Conservation (phyloP, 2,888 invertebrate genomes). For the Eristalis pertinax region DNA sequence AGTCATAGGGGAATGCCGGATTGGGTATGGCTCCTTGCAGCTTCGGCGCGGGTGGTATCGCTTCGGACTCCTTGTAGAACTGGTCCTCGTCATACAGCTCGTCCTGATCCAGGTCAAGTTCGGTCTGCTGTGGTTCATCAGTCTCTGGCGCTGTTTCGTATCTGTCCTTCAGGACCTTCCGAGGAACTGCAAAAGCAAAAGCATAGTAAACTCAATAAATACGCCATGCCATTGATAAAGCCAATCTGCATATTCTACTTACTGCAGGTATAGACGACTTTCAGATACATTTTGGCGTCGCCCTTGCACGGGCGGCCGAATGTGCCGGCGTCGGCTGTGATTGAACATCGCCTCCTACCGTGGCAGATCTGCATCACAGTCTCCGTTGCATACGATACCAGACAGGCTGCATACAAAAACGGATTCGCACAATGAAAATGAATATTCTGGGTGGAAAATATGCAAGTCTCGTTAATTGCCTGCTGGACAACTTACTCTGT, state of each 20-base stretch:
- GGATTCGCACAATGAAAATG: conserved; percentile 29
- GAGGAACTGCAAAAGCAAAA: conserved; percentile 85
- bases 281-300: conserved; percentile 91
- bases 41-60: conserved; percentile 83
- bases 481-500: conserved; percentile 75
- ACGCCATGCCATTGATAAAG: background rate
- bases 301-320: conserved; percentile 91
- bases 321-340: conserved; percentile 90
- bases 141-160: conserved; percentile 90
- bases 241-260: conserved; percentile 81
- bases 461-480: conserved; percentile 41
- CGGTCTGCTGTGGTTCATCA: conserved; percentile 86
- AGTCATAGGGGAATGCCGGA: conserved; percentile 76
- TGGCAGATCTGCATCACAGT: conserved; percentile 94
- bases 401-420: conserved; percentile 86
- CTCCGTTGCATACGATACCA: conserved; percentile 94
- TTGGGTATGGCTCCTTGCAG: conserved; percentile 79
- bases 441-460: conserved; percentile 24
- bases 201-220: conserved; percentile 12
- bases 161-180: conserved; percentile 91
- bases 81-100: conserved; percentile 83
- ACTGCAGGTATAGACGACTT: conserved; percentile 94
- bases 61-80: conserved; percentile 83
- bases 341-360: conserved; percentile 89
- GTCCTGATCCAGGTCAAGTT: conserved; percentile 82